Base-by-base conservation (phyloP, 2,113 vertebrate species). In the Myocastor coypus region DNA sequence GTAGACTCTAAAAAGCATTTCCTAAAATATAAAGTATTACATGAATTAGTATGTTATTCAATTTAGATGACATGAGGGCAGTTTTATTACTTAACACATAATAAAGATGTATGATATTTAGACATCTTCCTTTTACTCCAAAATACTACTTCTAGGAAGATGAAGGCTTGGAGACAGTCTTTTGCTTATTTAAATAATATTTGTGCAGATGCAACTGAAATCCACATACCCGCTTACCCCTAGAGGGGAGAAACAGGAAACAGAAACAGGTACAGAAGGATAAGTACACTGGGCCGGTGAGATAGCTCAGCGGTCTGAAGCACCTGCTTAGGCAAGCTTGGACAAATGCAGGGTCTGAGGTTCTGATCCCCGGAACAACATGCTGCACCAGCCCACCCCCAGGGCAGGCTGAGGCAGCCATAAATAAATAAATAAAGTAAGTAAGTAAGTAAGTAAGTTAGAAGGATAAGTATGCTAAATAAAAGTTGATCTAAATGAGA, bases 251-350 rank as follows among this genome's bases (percentile, higher is more conserved):
- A 68, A 84, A 61, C 14, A 87, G 82, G 71, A 73, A 42, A 40
- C 24, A 42, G 11, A 75, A 50, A 50, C 46, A 89, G 22, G 81
- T 90, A 81, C 32, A 61, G n/a, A 69, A 93, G 10, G 24, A 82
- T 66, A 73, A 93, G 84, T 32, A 69, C 37, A 90, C 96, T 69
- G n/a, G n/a, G n/a, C n/a, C n/a, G n/a, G n/a, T n/a, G n/a, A n/a
- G n/a, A n/a, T n/a, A n/a, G n/a, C n/a, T n/a, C n/a, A n/a, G n/a
- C n/a, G n/a, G n/a, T n/a, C n/a, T n/a, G n/a, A n/a, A n/a, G n/a
- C n/a, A n/a, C n/a, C n/a, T n/a, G n/a, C n/a, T n/a, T n/a, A n/a
- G n/a, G n/a, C n/a, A n/a, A n/a, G n/a, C n/a, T n/a, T n/a, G n/a
- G n/a, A n/a, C n/a, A n/a, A n/a, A n/a, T n/a, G n/a, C n/a, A n/a